These are phyloP conservation scores for Sebastes goodei DNA, from an alignment of 2,797 vertebrate genomes.

Conservation along the genomic window DNA sequence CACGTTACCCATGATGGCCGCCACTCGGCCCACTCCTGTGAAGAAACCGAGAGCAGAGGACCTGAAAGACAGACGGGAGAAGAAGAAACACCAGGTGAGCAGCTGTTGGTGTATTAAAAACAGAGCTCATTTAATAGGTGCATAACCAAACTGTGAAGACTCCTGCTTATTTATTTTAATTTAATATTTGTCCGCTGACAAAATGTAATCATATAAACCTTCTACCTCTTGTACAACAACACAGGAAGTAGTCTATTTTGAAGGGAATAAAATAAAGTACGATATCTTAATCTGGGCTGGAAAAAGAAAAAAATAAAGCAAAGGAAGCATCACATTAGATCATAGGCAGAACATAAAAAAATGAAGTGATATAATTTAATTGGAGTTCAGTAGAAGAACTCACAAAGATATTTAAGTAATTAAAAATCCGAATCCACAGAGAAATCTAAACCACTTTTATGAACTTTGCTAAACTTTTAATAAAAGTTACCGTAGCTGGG, in stretches of 20 bases:
- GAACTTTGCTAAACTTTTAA: not conserved
- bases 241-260: not conserved
- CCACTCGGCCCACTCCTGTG: slow-evolving; percentile 80
- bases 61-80: slow-evolving; percentile 47
- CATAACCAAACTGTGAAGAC: not conserved
- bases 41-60: slow-evolving; percentile 85
- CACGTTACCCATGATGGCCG: slow-evolving; percentile 80
- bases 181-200: not conserved
- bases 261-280: not conserved
- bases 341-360: not conserved
- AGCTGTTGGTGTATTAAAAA: not conserved
- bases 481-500: slow-evolving; percentile 75
- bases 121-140: not conserved
- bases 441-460: not conserved
- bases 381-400: not conserved
- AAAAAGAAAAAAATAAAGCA: not conserved
- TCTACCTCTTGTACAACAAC: not conserved
- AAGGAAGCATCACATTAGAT: not conserved
- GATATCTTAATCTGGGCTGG: not conserved
- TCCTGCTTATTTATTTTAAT: not conserved
- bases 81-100: not conserved
- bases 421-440: not conserved
- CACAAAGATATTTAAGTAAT: not conserved
- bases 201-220: not conserved
- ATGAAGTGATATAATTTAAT: not conserved